Base-by-base conservation (phyloP, 2,797 vertebrate species). In the Danio kyathit region DNA sequence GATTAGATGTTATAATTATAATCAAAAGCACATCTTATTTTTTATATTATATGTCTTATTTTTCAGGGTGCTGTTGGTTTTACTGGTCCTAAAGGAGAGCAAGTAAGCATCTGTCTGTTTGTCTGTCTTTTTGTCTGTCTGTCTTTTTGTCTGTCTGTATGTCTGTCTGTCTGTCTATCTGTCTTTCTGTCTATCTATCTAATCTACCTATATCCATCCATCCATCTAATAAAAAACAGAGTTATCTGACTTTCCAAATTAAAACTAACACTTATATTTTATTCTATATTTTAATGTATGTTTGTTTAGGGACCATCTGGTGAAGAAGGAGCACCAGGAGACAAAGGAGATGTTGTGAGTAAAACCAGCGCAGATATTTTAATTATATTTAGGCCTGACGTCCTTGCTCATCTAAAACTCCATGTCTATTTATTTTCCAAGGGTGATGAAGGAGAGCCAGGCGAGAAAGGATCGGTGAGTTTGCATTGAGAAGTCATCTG, bases 381-480 rank as follows among this genome's bases (percentile, higher is more conserved):
- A 1, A 29, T 16, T 17, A 52, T 60, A 4, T 65, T 49, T 29
- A 40, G 7, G 29, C n/a, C 48, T 19, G 43, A 48, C n/a, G n/a
- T 17, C 10, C 11, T 43, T 65, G 17, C 44, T 60, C 44, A 44
- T 63, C 51, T 70, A 19, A 38, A 70, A 65, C 38, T n/a, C 13
- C 4, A 16, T 72, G 17, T 52, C 9, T 57, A 1, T 74, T 61
- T 80, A 79, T 74, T 57, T 79, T 86, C 90, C 13, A 87, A 99
- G 98, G 98, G 97, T 56, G 97, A 98, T 38, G 69, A 91, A 87
- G 98, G 97, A 91, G 94, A 95, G 84, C 87, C 90, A 64, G 98
- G 98, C 85, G 91, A 95, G 88, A 99, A 97, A 89, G 98, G 98
- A 94, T 92, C 96, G 88, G 98, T 99, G 93, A 86, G 96, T 96